Base-by-base conservation (phyloP, 2,888 invertebrate species). In the Amblyjoppa fuscipennis region DNA sequence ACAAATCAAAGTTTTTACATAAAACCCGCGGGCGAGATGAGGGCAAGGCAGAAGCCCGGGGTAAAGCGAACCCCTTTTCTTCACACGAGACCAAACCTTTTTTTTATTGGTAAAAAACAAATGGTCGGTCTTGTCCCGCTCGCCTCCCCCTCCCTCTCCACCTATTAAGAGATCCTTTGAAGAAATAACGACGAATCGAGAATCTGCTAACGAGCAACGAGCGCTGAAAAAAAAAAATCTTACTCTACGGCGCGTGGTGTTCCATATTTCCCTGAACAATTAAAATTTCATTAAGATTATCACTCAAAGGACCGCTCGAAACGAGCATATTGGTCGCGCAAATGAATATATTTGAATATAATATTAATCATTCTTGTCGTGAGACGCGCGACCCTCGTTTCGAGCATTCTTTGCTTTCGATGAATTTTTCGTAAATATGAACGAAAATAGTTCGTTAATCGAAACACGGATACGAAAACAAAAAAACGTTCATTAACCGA, bases 401-500 rank as follows among this genome's bases (percentile, higher is more conserved):
- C 16, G 45, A 49, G 45, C 45, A 49, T 49, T 49, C 16, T 49
- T 16, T 49, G 9, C 13, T 16, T 16, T 49, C 13, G 45, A 16
- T 4, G 45, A 49, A 16, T 16, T 49, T 49, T 13, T 49, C 4
- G 45, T 45, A 3, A 3, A 45, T 16, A 16, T 16, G 45, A 45
- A 45, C 45, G 16, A 45, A 45, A 13, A 41, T 9, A 3, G 45
- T 45, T 16, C 4, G 16, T 45, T 53, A 53, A 53, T n/a, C 20
- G 20, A 53, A 53, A 53, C n/a, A 7, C 31, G 64, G 28, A 16
- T 16, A 64, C 34, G 41, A 13, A 41, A 28, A 38, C 56, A 73
- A 59, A 73, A 56, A 59, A 73, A 56, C 56, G 28, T 59, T 41
- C 25, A 41, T 73, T 73, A 11, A 73, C 59, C 38, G 56, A 73